Conservation (phyloP, 2,797 vertebrate genomes). For the Hydrolagus colliei region DNA sequence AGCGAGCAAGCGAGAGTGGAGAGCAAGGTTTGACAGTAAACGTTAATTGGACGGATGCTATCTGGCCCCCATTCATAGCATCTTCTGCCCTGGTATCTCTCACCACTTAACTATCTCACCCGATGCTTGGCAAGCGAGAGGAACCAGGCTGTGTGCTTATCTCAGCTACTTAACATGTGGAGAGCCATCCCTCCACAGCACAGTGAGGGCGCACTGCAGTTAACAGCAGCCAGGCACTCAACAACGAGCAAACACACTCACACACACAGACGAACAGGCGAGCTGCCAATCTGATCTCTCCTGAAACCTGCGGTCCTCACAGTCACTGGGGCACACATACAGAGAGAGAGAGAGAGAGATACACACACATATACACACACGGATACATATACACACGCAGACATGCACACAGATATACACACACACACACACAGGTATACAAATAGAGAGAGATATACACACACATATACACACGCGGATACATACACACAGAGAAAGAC, state of each 20-base stretch:
- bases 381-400: too few relatives aligned
- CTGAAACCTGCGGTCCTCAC: background rate
- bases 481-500: too few relatives aligned
- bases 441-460: too few relatives aligned
- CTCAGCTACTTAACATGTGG: background rate
- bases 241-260: conserved; percentile 54
- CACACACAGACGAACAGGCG: conserved; percentile 38
- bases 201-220: conserved; percentile 55
- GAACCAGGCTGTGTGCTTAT: background rate
- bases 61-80: background rate
- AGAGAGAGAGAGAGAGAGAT: too few relatives aligned
- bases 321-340: too few relatives aligned
- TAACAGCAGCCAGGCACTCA: conserved; percentile 53
- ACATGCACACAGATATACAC: too few relatives aligned
- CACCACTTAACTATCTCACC: background rate
- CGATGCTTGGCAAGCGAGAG: background rate
- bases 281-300: background rate
- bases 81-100: background rate
- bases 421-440: too few relatives aligned
- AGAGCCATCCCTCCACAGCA: background rate
- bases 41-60: background rate
- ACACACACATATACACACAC: too few relatives aligned
- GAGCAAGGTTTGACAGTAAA: too few relatives aligned
- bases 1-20: too few relatives aligned
- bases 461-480: too few relatives aligned